A percentile compares a stretch with the other conserved stretches of the same genome.
These are phyloP conservation scores for Zeugodacus cucurbitae DNA, from an alignment of 1,140 invertebrate genomes.

Conservation along the genomic window DNA sequence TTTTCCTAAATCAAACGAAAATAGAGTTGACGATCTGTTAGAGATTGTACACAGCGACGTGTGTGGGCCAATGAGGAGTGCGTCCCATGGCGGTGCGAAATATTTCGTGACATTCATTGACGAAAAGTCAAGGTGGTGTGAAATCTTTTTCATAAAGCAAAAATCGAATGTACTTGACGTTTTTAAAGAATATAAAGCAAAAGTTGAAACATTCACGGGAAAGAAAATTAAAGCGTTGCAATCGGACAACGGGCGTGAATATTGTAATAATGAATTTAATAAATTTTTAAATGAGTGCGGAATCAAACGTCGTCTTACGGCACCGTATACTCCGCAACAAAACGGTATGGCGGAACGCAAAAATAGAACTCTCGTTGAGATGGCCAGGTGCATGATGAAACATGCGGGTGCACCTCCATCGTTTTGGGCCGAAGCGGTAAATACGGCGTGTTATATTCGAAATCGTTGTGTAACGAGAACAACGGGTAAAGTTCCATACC, in stretches of 20 bases:
- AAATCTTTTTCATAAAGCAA: slow-evolving; percentile 60
- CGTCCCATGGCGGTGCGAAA: too few species aligned
- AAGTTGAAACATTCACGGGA: slow-evolving; percentile 34
- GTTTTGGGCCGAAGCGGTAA: slow-evolving; percentile 50
- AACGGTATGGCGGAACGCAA: slow-evolving; percentile 55
- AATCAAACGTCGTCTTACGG: slow-evolving; percentile 47
- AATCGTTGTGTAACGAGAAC: slow-evolving; percentile 50
- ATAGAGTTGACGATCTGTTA: too few species aligned
- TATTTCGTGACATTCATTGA: too few species aligned
- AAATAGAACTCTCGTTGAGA: too few species aligned
- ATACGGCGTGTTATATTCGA: slow-evolving; percentile 45
- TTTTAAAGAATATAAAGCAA: slow-evolving; percentile 40
- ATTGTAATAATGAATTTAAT: slow-evolving; percentile 53
- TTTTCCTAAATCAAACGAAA: too few species aligned
- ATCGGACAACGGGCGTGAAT: slow-evolving; percentile 57
- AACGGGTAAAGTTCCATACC: slow-evolving; percentile 52
- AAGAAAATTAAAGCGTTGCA: slow-evolving; percentile 30
- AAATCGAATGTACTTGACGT: slow-evolving; percentile 47
- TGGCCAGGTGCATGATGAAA: too few species aligned
- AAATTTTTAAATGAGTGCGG: slow-evolving; percentile 45
- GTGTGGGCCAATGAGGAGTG: too few species aligned
- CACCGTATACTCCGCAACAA: slow-evolving; percentile 51
- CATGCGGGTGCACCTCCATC: slow-evolving; percentile 41
- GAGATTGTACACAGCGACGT: too few species aligned
- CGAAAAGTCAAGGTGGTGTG: too few species aligned